These are phyloP conservation scores for Tyrannus savana DNA, from an alignment of 2,113 vertebrate species.

Conservation along the genomic window DNA sequence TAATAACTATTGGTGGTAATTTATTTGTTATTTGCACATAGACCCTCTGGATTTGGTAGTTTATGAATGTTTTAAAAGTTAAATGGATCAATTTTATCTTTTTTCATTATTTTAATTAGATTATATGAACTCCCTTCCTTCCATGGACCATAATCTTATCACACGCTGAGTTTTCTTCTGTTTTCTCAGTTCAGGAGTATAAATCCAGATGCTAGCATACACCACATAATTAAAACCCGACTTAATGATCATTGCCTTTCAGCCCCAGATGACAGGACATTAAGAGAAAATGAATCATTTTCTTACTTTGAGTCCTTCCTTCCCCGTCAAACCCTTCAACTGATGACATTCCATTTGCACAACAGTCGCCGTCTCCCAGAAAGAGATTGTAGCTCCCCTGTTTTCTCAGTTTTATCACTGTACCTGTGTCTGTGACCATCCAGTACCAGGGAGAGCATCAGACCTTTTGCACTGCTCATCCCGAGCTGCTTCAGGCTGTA, in stretches of 20 bases:
- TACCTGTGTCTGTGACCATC: neutral
- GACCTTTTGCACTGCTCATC: no score
- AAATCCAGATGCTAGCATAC: constrained; percentile 23
- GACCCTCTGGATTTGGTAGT: constrained; percentile 10
- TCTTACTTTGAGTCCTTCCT: neutral
- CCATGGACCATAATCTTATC: neutral
- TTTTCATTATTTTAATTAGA: constrained; percentile 34
- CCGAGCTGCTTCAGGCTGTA: neutral
- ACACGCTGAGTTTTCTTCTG: neutral
- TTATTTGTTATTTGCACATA: constrained; percentile 27
- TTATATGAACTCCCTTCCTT: neutral
- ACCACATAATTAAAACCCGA: constrained; percentile 27
- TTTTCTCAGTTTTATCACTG: neutral
- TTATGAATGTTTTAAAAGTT: constrained; percentile 30
- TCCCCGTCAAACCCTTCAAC: neutral
- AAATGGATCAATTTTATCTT: constrained; percentile 11
- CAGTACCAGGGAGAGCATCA: neutral
- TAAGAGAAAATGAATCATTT: constrained; percentile 20
- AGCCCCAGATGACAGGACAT: neutral
- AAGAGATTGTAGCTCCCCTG: neutral
- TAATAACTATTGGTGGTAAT: neutral
- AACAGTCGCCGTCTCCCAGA: fast-evolving
- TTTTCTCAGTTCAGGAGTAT: constrained; percentile 12
- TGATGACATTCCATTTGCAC: neutral
- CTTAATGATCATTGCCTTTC: constrained; percentile 30